Evolutionary conservation across 2,113 vertebrate genomes (phyloP).

Genomic region (Furnarius figulus): DNA sequence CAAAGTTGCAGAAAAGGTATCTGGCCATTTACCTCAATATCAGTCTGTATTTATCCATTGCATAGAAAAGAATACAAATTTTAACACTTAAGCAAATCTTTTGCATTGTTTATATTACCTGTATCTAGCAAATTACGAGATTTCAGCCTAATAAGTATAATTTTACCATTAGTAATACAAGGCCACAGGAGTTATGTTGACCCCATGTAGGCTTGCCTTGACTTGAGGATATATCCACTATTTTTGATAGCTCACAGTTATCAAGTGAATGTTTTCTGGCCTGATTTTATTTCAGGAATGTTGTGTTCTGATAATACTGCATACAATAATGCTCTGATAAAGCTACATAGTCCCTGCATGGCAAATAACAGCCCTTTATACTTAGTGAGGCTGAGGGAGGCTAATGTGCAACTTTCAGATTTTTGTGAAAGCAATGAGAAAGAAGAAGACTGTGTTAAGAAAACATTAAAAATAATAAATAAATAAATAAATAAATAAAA

Average conservation of each 20-base stretch:
- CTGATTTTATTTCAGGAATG: background rate
- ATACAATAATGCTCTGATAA: background rate
- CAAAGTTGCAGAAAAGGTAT: background rate
- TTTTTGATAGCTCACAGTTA: background rate
- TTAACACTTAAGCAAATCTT: background rate
- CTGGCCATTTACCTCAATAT: background rate
- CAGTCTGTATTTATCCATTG: background rate
- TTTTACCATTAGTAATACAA: background rate
- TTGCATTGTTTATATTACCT: background rate
- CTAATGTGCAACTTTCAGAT: background rate
- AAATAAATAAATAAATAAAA: background rate
- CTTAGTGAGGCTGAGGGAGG: background rate
- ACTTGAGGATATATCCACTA: background rate
- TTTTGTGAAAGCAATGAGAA: background rate
- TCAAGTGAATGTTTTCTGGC: background rate
- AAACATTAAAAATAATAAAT: background rate
- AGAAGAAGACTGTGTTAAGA: background rate
- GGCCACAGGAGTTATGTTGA: background rate
- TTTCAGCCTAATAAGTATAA: background rate
- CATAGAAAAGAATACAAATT: background rate
- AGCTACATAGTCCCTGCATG: background rate
- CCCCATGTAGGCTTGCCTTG: background rate
- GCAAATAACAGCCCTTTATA: background rate
- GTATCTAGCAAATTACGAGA: background rate
- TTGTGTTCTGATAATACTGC: background rate